Evolutionary conservation across 2,888 invertebrate genomes (phyloP), one percentile per base, ranked within the genome.

Genomic region (Hecatera dysodea): DNA sequence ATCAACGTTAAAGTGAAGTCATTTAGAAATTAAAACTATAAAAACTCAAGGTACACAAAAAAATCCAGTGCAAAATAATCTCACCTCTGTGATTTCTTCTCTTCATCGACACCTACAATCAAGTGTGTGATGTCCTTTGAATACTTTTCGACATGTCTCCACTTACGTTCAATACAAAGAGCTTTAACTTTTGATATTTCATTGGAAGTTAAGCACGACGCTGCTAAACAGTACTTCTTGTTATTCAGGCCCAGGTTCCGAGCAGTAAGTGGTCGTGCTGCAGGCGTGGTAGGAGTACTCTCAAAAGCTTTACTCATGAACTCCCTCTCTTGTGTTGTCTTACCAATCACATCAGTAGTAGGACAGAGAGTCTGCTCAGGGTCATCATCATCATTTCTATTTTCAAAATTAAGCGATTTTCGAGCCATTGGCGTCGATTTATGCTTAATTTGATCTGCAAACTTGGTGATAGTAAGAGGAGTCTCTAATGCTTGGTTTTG

Each of bases 371-470:
- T 95, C 73, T 91, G 88, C 71, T 94, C 93, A 1, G 88, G 84
- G 48, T 93, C 90, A 46, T 84, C 78, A 56, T 87, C 86, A 64
- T 89, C 83, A 67, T 88, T 84, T 27, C 90, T 84, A 55, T 75
- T 80, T 29, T 88, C 85, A 75, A 95, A 96, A 74, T 92, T 92
- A 0, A 96, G 87, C 1, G 95, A 95, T 71, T 95, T 96, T 63
- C 90, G 90, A 2, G 93, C 94, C 4, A 94, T 80, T 0, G 96
- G 96, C 0, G 96, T 96, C 0, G 96, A 96, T 52, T 93, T 94
- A 59, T 94, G 89, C 71, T 89, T 91, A 17, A 96, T 91, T 50
- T 94, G 88, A 75, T 91, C 89, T 2, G 90, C 90, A 85, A 96
- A 96, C 75, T 92, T 94, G 36, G 88, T 90, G 8, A 95, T 94